Percentiles rank a stretch among this genome's conserved stretches.
Evolutionary conservation across 53 echinoderm and acorn worm species (phyloP).

Genomic region (Paelopatides confundens): DNA sequence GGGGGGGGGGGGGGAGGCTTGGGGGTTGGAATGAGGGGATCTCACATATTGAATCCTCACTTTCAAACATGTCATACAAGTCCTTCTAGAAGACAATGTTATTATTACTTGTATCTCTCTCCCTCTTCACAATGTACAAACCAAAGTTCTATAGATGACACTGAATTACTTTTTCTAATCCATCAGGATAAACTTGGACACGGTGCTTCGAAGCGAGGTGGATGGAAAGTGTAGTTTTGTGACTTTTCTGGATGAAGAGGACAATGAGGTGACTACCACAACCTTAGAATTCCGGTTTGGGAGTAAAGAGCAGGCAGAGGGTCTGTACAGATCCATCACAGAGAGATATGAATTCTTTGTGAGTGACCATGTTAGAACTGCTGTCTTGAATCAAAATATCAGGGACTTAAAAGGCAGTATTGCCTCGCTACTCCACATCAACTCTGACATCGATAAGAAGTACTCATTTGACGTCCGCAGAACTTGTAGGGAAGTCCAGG

Average conservation of each 20-base stretch:
- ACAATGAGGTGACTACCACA: slow-evolving; percentile 62
- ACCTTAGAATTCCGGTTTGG: slow-evolving; percentile 73
- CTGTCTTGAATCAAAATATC: slow-evolving; percentile 81
- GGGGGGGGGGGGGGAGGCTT: too few relatives aligned
- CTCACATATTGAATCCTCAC: too few relatives aligned
- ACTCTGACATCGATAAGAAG: slow-evolving; percentile 89
- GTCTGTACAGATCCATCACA: slow-evolving; percentile 88
- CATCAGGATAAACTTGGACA: slow-evolving; percentile 70
- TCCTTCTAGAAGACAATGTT: too few relatives aligned
- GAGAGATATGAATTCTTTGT: slow-evolving; percentile 95
- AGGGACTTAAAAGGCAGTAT: slow-evolving; percentile 91
- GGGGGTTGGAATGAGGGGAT: too few relatives aligned
- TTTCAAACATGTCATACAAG: too few relatives aligned
- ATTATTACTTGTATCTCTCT: too few relatives aligned
- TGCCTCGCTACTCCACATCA: slow-evolving; percentile 86
- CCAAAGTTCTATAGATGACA: too few relatives aligned
- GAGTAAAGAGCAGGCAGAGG: slow-evolving; percentile 85
- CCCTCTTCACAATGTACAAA: too few relatives aligned
- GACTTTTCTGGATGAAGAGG: slow-evolving; percentile 73
- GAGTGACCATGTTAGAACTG: slow-evolving; percentile 86
- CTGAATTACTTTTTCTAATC: not conserved
- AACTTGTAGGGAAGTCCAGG: slow-evolving; percentile 93
- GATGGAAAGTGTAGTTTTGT: slow-evolving; percentile 81
- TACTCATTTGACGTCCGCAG: slow-evolving; percentile 91
- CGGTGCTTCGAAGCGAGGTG: slow-evolving; percentile 61